Percentiles rank a stretch among this genome's conserved stretches.
These are phyloP conservation scores for Lophius piscatorius DNA, from an alignment of 2,113 vertebrate genomes.

Conservation along the genomic window DNA sequence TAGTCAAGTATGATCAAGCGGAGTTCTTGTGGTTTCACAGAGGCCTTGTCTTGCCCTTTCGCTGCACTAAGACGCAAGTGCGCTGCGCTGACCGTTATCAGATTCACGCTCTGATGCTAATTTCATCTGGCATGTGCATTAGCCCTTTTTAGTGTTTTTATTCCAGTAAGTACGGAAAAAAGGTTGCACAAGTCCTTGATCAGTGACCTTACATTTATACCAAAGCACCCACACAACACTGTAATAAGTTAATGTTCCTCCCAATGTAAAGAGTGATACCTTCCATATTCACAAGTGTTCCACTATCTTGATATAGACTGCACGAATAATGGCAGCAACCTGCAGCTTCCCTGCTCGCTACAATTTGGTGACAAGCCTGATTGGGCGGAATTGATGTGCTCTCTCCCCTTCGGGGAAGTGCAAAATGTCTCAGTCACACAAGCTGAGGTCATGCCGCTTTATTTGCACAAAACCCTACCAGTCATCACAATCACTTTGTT, in stretches of 20 bases:
- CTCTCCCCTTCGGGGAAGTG: slow-evolving; percentile 23
- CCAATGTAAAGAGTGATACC: slow-evolving; percentile 31
- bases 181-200: slow-evolving; percentile 28
- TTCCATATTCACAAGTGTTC: slow-evolving; percentile 27
- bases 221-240: neutral
- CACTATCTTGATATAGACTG: slow-evolving; percentile 34
- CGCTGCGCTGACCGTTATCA: slow-evolving; percentile 53
- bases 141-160: slow-evolving; percentile 55
- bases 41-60: slow-evolving; percentile 28
- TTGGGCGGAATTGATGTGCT: slow-evolving; percentile 46
- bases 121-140: slow-evolving; percentile 58
- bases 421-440: slow-evolving; percentile 50
- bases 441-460: slow-evolving; percentile 30
- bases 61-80: slow-evolving; percentile 8
- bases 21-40: neutral
- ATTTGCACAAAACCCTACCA: slow-evolving; percentile 14
- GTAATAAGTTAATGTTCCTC: slow-evolving; percentile 22
- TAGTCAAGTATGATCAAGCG: slow-evolving; percentile 1
- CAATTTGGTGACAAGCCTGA: slow-evolving; percentile 50
- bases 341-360: slow-evolving; percentile 15
- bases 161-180: neutral
- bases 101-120: slow-evolving; percentile 64
- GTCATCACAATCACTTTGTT: neutral
- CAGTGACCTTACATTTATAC: neutral
- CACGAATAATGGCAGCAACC: slow-evolving; percentile 56